Base-by-base conservation (phyloP, 2,888 invertebrate species). In the Drosophila ustulata region DNA sequence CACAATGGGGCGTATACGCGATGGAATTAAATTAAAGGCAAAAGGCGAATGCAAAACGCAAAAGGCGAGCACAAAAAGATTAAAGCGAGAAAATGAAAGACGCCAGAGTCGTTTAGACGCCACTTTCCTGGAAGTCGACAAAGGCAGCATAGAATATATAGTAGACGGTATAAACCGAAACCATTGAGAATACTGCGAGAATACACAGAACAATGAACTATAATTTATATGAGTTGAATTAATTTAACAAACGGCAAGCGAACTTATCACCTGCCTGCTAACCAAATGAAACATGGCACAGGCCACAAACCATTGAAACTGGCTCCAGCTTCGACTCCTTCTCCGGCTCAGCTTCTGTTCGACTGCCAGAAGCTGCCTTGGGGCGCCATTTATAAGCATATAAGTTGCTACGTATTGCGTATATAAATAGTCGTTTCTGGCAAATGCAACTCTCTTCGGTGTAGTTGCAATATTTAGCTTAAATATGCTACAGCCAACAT, bases 221-320 rank as follows among this genome's bases (percentile, higher is more conserved):
- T 88, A 85, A 85, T 85, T 85, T 85, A 88, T 83, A 75, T 80
- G 77, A 70, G 70, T 73, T 62, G 78, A 78, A 81, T 88, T 85
- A 80, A 83, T 81, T 80, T 76, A 66, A 66, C 70, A 65, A 51
- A 66, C 55, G 68, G 69, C 68, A 80, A 66, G 61, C 50, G 45
- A 82, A 79, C 75, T 82, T 85, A 85, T 85, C 82, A 79, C 81
- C 82, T 85, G 81, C 63, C 66, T 70, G 51, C 53, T 62, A 47
- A 47, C 47, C 61, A 77, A 77, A 67, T 57, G 45, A 59, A 63
- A 58, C 66, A 49, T 49, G 68, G 68, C 66, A 32, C 49, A 71
- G n/a, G 34, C 6, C 23, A 30, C 25, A 56, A 3, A 18, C 39
- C 41, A 37, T 53, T 41, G n/a, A 55, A 32, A 25, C 9, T 9